Conservation (phyloP, 1,140 invertebrate species). For the Chelonus insularis region DNA sequence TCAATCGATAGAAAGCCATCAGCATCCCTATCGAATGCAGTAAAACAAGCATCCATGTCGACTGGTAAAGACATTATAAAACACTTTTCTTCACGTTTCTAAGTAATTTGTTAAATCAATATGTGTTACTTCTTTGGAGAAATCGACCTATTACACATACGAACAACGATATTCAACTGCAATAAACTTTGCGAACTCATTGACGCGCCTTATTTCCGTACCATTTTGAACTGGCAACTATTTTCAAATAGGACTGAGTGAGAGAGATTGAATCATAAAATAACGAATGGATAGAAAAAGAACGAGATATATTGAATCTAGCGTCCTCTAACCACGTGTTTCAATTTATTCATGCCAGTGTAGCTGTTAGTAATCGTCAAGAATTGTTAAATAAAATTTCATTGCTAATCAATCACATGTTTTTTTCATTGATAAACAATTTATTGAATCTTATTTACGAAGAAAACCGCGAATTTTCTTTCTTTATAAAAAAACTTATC, state of each 20-base stretch:
- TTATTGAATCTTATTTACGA: too few relatives aligned
- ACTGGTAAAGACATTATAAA: conserved; percentile 15
- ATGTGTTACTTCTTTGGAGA: conserved; percentile 23
- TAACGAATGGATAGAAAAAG: neutral
- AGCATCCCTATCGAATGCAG: conserved; percentile 84
- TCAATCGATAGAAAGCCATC: conserved; percentile 77
- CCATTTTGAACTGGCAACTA: neutral
- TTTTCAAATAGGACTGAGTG: neutral
- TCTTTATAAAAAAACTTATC: too few relatives aligned
- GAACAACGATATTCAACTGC: neutral
- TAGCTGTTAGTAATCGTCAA: too few relatives aligned
- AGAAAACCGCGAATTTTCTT: neutral
- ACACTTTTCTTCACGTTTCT: conserved; percentile 34
- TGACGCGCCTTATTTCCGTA: neutral
- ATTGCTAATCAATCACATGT: too few relatives aligned
- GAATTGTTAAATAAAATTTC: too few relatives aligned
- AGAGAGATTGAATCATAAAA: neutral
- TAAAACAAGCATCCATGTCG: conserved; percentile 84
- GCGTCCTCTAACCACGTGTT: too few relatives aligned
- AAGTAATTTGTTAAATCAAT: conserved; percentile 56
- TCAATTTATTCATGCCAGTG: too few relatives aligned
- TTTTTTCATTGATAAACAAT: too few relatives aligned
- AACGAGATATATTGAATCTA: too few relatives aligned
- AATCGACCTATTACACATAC: neutral
- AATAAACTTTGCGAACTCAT: neutral